phyloP scores from a whole-genome alignment of 2,113 vertebrate species.

The Pedionomus torquatus region DNA sequence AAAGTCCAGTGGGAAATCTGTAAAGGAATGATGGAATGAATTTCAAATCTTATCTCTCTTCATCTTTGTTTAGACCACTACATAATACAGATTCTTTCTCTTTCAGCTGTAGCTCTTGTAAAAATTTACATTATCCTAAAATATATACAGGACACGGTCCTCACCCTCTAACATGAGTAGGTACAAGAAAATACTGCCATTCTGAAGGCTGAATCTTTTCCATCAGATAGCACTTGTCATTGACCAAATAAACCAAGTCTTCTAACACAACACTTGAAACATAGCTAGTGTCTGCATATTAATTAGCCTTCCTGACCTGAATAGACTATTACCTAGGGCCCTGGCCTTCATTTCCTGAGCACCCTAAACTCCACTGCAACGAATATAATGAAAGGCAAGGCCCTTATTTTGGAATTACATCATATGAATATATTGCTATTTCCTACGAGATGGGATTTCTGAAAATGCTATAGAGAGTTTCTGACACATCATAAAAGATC shows the following conservation, averaged over 20 bases:
- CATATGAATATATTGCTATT: conserved; percentile 1
- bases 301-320: conserved; percentile 71
- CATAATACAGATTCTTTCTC: neutral
- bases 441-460: conserved; percentile 17
- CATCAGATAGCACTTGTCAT: conserved; percentile 3
- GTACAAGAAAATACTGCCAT: neutral
- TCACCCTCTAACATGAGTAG: neutral
- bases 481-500: neutral
- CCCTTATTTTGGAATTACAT: conserved; percentile 44
- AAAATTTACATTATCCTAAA: neutral
- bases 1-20: conserved; percentile 24
- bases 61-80: neutral
- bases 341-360: conserved; percentile 65
- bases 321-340: conserved; percentile 65
- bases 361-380: conserved; percentile 49
- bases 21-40: neutral
- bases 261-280: conserved; percentile 52
- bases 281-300: conserved; percentile 50
- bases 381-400: conserved; percentile 43
- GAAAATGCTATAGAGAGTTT: conserved; percentile 14
- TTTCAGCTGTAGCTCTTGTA: neutral
- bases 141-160: neutral
- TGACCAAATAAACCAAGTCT: conserved; percentile 63
- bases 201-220: neutral
- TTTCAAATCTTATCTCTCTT: neutral